Evolutionary conservation across 2,888 invertebrate species (phyloP), one percentile per base, ranked within the genome.

Genomic region (Drosophila kokeensis): DNA sequence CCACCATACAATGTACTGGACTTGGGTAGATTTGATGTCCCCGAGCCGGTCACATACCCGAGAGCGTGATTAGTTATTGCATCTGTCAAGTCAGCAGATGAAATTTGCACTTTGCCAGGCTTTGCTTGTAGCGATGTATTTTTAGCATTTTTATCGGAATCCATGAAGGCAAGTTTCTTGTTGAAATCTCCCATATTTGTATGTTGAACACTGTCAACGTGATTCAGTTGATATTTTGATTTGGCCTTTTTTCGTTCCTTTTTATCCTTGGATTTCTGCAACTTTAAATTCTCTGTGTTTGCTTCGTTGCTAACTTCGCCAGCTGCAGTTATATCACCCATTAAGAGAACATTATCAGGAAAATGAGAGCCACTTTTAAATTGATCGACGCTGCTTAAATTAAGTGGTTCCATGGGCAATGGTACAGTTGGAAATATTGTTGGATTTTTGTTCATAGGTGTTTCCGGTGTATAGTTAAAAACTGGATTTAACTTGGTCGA

Each of bases 161-260:
- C 49, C n/a, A 63, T 58, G 15, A 58, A 30, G 27, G 27, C 7
- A 30, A 61, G 30, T 11, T 70, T 61, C 2, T 57, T 70, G 42
- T 32, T 60, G 4, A 42, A n/a, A 11, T 30, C 58, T 13, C 18
- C 45, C 48, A 40, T 24, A 32, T 49, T 32, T 10, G 2, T 49
- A 15, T n/a, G 40, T 24, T 59, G 30, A 6, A 42, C 30, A 38
- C 34, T 60, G 29, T 48, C 50, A 32, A 8, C 30, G 18, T n/a
- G 27, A 11, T 64, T 32, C 2, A 30, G 15, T 48, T 73, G 69
- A 60, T 69, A 63, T 68, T 80, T 81, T 15, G 50, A 30, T 68
- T 87, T 91, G 1, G 65, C 53, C 54, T 90, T 92, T 68, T 90
- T 92, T 7, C 81, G 73, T 1, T 92, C 92, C 32, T 89, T 92